These are phyloP conservation scores for Hecatera dysodea DNA, from an alignment of 2,888 invertebrate species.

Conservation along the genomic window DNA sequence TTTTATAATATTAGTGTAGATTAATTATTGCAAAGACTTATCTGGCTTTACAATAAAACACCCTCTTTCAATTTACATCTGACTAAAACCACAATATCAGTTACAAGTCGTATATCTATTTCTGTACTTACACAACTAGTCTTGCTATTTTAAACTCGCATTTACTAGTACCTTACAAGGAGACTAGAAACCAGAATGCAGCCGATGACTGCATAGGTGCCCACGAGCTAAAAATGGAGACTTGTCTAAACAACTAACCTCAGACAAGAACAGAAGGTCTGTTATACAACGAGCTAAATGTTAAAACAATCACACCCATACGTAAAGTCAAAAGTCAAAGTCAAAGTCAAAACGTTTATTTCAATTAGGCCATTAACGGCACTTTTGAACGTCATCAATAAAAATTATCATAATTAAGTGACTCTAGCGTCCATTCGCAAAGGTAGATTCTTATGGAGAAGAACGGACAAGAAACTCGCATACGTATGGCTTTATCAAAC, in stretches of 20 bases:
- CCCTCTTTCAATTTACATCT: conserved; percentile 6
- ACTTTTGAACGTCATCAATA: too few species aligned
- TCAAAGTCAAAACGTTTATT: too few species aligned
- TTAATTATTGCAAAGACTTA: not conserved
- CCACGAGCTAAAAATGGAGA: conserved; percentile 64
- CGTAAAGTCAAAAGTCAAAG: too few species aligned
- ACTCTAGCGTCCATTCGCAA: too few species aligned
- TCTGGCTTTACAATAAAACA: not conserved
- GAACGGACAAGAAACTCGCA: too few species aligned
- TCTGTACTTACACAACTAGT: conserved; percentile 49
- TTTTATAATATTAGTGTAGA: too few species aligned
- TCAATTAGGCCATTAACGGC: too few species aligned
- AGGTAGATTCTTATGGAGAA: too few species aligned
- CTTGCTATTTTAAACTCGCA: conserved; percentile 63
- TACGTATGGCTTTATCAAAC: not conserved
- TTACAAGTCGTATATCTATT: conserved; percentile 52
- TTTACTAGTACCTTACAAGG: conserved; percentile 61
- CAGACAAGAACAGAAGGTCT: conserved; percentile 3
- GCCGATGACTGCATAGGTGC: conserved; percentile 61
- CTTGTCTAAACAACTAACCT: conserved; percentile 47
- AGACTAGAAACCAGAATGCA: conserved; percentile 50
- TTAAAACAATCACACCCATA: too few species aligned
- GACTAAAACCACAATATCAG: conserved; percentile 24
- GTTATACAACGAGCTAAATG: not conserved
- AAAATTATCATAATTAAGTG: too few species aligned